Conservation (phyloP, 2,888 invertebrate genomes). For the Parnassius mnemosyne region DNA sequence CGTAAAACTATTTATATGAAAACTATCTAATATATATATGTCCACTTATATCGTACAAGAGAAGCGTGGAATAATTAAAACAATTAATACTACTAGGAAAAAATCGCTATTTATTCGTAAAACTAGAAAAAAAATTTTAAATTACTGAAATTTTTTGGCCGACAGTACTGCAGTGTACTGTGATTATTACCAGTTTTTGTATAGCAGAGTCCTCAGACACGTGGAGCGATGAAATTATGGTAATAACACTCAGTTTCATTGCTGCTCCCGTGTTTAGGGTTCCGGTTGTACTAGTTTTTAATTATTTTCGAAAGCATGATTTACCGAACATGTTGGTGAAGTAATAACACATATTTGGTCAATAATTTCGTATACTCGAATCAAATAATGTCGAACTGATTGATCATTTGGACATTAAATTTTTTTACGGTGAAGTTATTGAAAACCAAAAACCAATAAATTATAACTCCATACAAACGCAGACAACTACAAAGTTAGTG, state of each 20-base stretch:
- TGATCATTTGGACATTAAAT: too few species aligned
- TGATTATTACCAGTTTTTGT: slow-evolving; percentile 78
- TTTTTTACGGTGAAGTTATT: too few species aligned
- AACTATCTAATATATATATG: too few species aligned
- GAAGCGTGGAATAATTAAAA: too few species aligned
- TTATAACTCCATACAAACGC: too few species aligned
- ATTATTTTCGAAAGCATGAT: slow-evolving; percentile 25
- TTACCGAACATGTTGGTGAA: slow-evolving; percentile 9
- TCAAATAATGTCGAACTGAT: neutral
- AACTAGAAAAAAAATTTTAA: too few species aligned
- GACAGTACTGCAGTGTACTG: slow-evolving; percentile 58
- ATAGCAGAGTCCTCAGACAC: slow-evolving; percentile 65
- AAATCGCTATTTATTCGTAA: too few species aligned
- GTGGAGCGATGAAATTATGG: slow-evolving; percentile 78
- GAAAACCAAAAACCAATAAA: too few species aligned
- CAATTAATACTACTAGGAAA: too few species aligned
- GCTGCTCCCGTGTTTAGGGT: slow-evolving; percentile 60
- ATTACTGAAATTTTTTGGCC: slow-evolving; percentile 18
- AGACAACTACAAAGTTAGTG: too few species aligned
- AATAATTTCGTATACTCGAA: slow-evolving; percentile 14
- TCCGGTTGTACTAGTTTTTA: slow-evolving; percentile 35
- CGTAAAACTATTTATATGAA: too few species aligned
- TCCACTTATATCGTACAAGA: too few species aligned
- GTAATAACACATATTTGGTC: slow-evolving; percentile 14
- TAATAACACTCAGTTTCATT: slow-evolving; percentile 73